Evolutionary conservation across 2,113 vertebrate genomes (phyloP).

Genomic region (Cnemophilus loriae): DNA sequence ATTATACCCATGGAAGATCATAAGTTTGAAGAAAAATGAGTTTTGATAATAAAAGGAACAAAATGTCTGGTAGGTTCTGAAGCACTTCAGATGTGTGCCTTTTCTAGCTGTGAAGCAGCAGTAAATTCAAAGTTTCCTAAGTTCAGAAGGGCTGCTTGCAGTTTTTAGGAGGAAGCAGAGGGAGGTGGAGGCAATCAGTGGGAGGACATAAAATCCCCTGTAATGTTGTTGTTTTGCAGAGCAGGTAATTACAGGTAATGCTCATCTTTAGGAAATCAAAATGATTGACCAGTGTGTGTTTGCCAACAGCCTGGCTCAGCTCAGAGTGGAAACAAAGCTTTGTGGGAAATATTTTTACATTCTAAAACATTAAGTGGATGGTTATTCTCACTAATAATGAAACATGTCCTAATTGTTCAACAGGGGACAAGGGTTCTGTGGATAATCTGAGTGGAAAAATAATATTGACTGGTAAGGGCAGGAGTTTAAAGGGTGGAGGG

Average conservation of each 20-base stretch:
- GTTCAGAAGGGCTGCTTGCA: neutral
- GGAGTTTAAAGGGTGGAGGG: neutral
- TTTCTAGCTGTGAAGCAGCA: neutral
- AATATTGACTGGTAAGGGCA: neutral
- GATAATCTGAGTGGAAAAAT: neutral
- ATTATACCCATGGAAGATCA: neutral
- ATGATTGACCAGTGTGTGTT: neutral
- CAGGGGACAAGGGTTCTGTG: neutral
- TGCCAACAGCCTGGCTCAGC: neutral
- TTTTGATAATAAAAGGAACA: neutral
- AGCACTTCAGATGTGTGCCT: neutral
- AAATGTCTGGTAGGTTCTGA: neutral
- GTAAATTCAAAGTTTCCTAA: accelerated
- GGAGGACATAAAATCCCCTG: neutral
- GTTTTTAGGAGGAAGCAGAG: neutral
- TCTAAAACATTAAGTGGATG: neutral
- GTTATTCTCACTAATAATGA: neutral
- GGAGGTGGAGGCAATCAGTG: neutral
- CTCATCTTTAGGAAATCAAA: neutral
- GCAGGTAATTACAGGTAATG: neutral
- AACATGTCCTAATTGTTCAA: neutral
- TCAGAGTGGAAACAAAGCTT: neutral
- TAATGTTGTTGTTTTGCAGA: neutral
- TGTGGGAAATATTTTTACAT: neutral
- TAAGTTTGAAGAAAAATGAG: neutral